Evolutionary conservation across 2,888 invertebrate species (phyloP), one percentile per base, ranked within the genome.

Genomic region (Scotopteryx bipunctaria): DNA sequence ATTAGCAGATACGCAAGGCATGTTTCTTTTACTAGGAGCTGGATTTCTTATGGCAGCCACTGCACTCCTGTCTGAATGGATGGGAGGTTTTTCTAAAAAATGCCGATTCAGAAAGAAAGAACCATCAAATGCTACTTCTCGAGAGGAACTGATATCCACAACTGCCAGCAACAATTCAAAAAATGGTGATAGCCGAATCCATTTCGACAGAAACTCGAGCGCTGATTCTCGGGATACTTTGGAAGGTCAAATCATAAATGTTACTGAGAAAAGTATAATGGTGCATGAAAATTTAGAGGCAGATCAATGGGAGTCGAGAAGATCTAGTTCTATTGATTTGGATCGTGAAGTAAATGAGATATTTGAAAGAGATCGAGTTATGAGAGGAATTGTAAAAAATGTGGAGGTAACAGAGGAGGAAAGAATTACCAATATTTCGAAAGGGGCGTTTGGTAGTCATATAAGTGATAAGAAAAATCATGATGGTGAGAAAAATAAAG

Each of bases 1-100:
- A 0, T 82, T 95, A 19, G 95, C 94, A 66, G 96, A 96, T 57
- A 95, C 95, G 0, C 95, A 95, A 81, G 96, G 96, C 5, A 96
- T 95, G 94, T 96, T 95, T 69, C 78, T 96, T 2, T 86, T 96
- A 0, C 85, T 96, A 60, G 94, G 90, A 3, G 92, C 93, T 31
- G 96, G 96, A 0, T 94, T 94, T 69, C 69, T 94, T 0, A 70
- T 94, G 16, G 95, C 93, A 2, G 91, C 89, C 0, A 82, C 92
- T 2, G 92, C 93, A 2, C 79, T 95, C 5, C 63, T 93, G 8
- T 93, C 94, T 0, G 96, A 96, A 84, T 93, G 93, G 84, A 92
- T 94, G 68, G 94, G 94, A 13, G 94, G 94, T 1, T 93, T 94
- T 54, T 86, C 93, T 0, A 92, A 91, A 65, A 91, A 91, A 64